These are phyloP conservation scores for Triplophysa siluroides DNA, from an alignment of 2,113 vertebrate species.

Conservation along the genomic window DNA sequence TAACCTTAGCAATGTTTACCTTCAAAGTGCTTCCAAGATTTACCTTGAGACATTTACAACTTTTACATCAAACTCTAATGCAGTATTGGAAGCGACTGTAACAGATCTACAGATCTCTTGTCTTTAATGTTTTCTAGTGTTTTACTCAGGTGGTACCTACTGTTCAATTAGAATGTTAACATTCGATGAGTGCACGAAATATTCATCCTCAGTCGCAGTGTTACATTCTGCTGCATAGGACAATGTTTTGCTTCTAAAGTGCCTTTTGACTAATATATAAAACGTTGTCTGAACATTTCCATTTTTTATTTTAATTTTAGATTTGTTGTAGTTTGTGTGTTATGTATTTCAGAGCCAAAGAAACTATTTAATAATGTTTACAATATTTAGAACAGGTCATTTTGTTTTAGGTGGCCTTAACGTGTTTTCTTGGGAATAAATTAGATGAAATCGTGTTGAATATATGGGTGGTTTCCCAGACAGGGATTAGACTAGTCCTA, in stretches of 20 bases:
- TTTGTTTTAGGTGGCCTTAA: constrained; percentile 5
- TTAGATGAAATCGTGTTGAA: background rate
- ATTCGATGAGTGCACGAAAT: background rate
- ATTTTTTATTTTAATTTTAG: background rate
- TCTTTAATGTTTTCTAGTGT: background rate
- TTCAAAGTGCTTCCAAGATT: constrained; percentile 6
- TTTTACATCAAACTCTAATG: background rate
- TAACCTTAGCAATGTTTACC: background rate
- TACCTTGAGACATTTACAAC: background rate
- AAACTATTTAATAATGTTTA: constrained; percentile 43
- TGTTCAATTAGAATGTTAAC: background rate
- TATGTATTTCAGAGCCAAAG: constrained; percentile 16
- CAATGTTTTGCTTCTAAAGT: background rate
- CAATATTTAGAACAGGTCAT: constrained; percentile 34
- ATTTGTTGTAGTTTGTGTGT: background rate
- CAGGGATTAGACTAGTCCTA: no score
- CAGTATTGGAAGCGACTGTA: constrained; percentile 14
- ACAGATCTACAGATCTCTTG: constrained; percentile 1
- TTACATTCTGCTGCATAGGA: background rate
- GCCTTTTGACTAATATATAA: background rate
- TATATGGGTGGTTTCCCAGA: no score
- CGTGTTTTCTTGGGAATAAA: background rate
- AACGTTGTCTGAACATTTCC: background rate
- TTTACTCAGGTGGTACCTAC: constrained; percentile 14
- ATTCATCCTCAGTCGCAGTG: background rate